Evolutionary conservation across 2,113 vertebrate genomes (phyloP).

Genomic region (Grammomys surdaster): DNA sequence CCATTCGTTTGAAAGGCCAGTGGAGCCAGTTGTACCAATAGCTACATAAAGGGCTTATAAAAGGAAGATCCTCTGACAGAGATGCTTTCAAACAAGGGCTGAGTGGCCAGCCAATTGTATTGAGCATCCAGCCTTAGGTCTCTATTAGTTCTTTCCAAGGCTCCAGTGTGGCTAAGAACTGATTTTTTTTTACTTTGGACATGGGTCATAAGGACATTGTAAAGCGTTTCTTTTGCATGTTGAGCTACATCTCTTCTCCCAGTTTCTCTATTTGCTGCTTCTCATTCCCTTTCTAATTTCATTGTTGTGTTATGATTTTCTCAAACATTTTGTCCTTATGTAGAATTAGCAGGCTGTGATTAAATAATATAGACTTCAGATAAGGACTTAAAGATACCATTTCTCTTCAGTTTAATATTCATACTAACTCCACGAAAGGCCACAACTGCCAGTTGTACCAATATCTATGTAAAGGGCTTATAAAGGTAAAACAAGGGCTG

Average conservation of each 20-base stretch:
- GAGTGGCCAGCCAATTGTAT: background rate
- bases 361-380: background rate
- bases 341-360: background rate
- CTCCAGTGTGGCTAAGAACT: background rate
- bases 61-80: constrained; percentile 13
- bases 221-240: background rate
- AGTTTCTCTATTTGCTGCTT: constrained; percentile 19
- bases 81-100: background rate
- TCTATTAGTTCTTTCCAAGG: constrained; percentile 46
- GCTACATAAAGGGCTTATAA: constrained; percentile 21
- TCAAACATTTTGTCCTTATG: background rate
- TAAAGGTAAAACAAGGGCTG: background rate
- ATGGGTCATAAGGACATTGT: background rate
- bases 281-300: background rate
- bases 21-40: constrained; percentile 62
- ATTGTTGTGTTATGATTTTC: background rate
- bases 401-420: no score
- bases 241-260: background rate
- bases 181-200: background rate
- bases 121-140: constrained; percentile 22
- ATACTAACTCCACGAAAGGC: no score
- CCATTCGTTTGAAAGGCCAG: constrained; percentile 64
- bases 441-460: no score
- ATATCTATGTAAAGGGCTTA: no score
- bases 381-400: background rate